phyloP scores from a whole-genome alignment of 2,797 vertebrate genomes.

The Macropodus opercularis region DNA sequence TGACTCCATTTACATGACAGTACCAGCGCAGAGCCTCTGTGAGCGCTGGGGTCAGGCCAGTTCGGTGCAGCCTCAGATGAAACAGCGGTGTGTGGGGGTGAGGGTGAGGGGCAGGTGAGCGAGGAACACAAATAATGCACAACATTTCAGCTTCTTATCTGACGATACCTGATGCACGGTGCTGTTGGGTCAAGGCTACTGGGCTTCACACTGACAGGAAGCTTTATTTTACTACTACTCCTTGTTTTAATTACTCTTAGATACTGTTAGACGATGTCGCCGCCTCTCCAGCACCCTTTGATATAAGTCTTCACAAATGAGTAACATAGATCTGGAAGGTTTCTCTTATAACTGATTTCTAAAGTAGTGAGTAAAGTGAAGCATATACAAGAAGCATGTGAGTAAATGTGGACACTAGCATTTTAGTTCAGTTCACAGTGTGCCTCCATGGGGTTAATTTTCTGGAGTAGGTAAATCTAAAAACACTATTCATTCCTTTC shows the following conservation, averaged over 20 bases:
- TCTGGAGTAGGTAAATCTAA: background rate
- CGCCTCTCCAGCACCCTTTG: no score
- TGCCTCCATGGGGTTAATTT: background rate
- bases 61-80: constrained; percentile 43
- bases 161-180: constrained; percentile 7
- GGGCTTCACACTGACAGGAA: background rate
- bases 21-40: constrained; percentile 43
- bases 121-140: constrained; percentile 37
- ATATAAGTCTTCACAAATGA: no score
- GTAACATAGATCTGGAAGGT: no score
- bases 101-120: constrained; percentile 14
- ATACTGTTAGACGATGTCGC: no score
- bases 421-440: no score
- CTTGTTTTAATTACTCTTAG: no score
- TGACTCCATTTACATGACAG: constrained; percentile 68
- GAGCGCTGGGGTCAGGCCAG: constrained; percentile 52
- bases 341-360: no score
- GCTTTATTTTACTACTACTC: no score
- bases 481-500: no score
- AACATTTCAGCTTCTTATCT: constrained; percentile 38
- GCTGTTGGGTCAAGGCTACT: background rate
- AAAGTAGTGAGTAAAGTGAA: no score
- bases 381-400: no score
- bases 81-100: constrained; percentile 17
- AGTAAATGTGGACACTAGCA: no score